Conservation (phyloP, 2,797 vertebrate genomes). For the Ambastaia sidthimunki region DNA sequence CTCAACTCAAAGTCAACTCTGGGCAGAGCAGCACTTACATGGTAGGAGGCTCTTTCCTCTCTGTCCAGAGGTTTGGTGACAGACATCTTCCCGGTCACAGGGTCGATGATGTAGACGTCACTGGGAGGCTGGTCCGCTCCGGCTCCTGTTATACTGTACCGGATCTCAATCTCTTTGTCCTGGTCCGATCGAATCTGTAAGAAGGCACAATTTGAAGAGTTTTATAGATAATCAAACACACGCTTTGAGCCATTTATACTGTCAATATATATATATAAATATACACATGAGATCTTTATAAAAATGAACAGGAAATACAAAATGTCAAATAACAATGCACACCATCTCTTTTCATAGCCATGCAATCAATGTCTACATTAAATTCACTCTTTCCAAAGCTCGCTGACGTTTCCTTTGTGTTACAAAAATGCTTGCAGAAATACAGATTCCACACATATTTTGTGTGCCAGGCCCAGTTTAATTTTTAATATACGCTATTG, state of each 20-base stretch:
- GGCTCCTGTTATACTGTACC: slow-evolving; percentile 97
- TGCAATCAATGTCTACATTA: slow-evolving; percentile 6
- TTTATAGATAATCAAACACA: slow-evolving; percentile 21
- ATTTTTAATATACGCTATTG: slow-evolving; percentile 11
- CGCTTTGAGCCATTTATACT: neutral
- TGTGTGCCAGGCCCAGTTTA: neutral
- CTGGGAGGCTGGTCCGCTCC: slow-evolving; percentile 96
- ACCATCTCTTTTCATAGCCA: neutral
- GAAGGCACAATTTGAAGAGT: slow-evolving; percentile 39
- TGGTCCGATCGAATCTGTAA: slow-evolving; percentile 96
- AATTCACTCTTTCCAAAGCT: neutral
- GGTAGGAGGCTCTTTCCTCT: slow-evolving; percentile 94
- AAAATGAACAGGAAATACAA: slow-evolving; percentile 8
- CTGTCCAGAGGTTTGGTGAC: slow-evolving; percentile 95
- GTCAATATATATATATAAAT: neutral
- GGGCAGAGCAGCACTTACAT: slow-evolving; percentile 78
- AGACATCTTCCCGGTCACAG: slow-evolving; percentile 94
- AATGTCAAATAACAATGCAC: neutral
- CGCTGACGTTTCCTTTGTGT: neutral
- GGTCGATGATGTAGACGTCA: slow-evolving; percentile 97
- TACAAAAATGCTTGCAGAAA: neutral
- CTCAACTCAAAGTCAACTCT: neutral
- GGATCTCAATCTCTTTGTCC: slow-evolving; percentile 94
- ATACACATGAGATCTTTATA: neutral
- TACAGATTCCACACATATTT: neutral